Conservation (phyloP, 2,797 vertebrate genomes). For the Echeneis naucrates region DNA sequence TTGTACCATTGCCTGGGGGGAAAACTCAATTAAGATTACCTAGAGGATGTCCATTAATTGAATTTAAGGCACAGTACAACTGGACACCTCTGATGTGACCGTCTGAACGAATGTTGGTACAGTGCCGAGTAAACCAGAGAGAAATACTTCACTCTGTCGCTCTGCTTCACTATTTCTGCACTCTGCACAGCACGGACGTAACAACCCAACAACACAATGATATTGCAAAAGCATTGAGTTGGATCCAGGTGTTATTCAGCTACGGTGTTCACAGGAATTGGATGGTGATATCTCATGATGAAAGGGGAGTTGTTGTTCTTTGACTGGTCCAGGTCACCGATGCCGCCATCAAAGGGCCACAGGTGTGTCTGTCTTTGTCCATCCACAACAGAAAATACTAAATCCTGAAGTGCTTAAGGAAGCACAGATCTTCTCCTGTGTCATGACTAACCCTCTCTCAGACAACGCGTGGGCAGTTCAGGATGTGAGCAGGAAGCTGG, state of each 20-base stretch:
- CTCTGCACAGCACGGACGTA: slow-evolving; percentile 11
- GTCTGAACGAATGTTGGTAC: slow-evolving; percentile 39
- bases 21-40: slow-evolving; percentile 61
- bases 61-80: slow-evolving; percentile 54
- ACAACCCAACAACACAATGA: slow-evolving; percentile 17
- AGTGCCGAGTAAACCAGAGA: slow-evolving; percentile 22
- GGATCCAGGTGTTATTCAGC: slow-evolving; percentile 46
- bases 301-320: slow-evolving; percentile 9
- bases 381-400: not conserved
- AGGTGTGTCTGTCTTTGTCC: not conserved
- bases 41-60: slow-evolving; percentile 70
- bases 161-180: slow-evolving; percentile 24
- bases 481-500: slow-evolving; percentile 31
- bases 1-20: slow-evolving; percentile 40
- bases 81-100: slow-evolving; percentile 53
- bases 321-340: slow-evolving; percentile 1
- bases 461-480: slow-evolving; percentile 22
- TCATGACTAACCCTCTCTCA: slow-evolving; percentile 29
- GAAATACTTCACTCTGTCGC: slow-evolving; percentile 18
- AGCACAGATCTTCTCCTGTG: slow-evolving; percentile 13
- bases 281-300: slow-evolving; percentile 30
- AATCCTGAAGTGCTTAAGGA: slow-evolving; percentile 1
- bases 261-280: slow-evolving; percentile 31
- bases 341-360: slow-evolving; percentile 31
- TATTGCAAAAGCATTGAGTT: slow-evolving; percentile 31